These are phyloP conservation scores for Lymantria dispar DNA, from an alignment of 2,888 invertebrate species.

Conservation along the genomic window DNA sequence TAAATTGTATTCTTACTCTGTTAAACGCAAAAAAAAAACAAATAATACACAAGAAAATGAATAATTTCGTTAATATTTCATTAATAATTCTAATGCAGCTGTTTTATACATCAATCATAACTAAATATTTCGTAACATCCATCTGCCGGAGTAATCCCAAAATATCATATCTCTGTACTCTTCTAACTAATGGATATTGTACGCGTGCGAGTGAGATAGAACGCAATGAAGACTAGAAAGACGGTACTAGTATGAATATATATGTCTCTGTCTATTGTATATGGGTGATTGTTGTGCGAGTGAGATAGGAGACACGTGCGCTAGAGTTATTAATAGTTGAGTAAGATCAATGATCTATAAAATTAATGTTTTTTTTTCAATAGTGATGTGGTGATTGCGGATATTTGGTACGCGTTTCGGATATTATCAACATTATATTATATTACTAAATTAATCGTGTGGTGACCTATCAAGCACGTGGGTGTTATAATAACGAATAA, in stretches of 20 bases:
- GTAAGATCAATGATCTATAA: slow-evolving; percentile 44
- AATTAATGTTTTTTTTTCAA: slow-evolving; percentile 30
- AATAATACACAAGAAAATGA: too few relatives aligned
- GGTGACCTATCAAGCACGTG: too few relatives aligned
- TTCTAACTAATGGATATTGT: slow-evolving; percentile 5
- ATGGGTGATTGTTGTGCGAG: slow-evolving; percentile 3
- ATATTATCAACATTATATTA: too few relatives aligned
- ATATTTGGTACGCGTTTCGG: not conserved
- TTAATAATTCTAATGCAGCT: not conserved
- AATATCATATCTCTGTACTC: slow-evolving; percentile 6
- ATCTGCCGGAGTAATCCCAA: not conserved
- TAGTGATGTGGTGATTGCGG: slow-evolving; percentile 20
- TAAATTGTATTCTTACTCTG: too few relatives aligned
- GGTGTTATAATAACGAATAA: too few relatives aligned
- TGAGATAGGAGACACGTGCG: slow-evolving; percentile 33
- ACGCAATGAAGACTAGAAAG: not conserved
- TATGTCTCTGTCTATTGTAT: slow-evolving; percentile 6
- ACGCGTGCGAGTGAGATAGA: slow-evolving; percentile 14
- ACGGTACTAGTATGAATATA: not conserved
- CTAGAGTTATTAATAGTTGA: slow-evolving; percentile 30
- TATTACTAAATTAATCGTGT: too few relatives aligned
- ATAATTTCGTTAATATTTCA: not conserved
- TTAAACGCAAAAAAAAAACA: too few relatives aligned
- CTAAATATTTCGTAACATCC: not conserved
- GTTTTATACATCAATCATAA: not conserved